Conservation (phyloP, 2,888 invertebrate species). For the Eucriotettix oculatus region DNA sequence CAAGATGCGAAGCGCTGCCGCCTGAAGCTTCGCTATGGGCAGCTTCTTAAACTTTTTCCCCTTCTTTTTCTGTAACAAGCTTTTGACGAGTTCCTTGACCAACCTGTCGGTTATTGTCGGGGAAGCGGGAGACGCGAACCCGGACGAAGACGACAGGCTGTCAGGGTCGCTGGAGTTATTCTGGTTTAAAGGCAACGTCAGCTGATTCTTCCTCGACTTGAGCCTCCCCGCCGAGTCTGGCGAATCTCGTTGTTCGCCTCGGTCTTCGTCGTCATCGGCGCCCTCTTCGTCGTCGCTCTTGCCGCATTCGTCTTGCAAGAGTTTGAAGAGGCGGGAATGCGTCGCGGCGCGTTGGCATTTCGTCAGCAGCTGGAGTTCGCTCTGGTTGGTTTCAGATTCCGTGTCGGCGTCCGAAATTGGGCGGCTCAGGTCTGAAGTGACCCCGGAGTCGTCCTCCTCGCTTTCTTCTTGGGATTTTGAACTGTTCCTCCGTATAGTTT, state of each 20-base stretch:
- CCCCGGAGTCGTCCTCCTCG: slow-evolving; percentile 52
- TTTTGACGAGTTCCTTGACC: slow-evolving; percentile 39
- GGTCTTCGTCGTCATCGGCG: slow-evolving; percentile 20
- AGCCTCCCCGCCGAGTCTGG: slow-evolving; percentile 7
- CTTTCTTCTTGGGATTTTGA: slow-evolving; percentile 16
- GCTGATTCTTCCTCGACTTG: slow-evolving; percentile 28
- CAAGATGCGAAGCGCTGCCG: slow-evolving; percentile 36
- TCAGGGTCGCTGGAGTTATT: slow-evolving; percentile 31
- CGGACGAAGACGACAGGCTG: slow-evolving; percentile 32
- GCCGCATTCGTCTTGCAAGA: slow-evolving; percentile 43
- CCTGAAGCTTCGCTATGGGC: slow-evolving; percentile 39
- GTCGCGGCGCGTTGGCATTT: slow-evolving; percentile 53
- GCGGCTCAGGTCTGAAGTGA: slow-evolving; percentile 49
- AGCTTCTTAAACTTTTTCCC: slow-evolving; percentile 34
- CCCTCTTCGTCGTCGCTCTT: slow-evolving; percentile 17
- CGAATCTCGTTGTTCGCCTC: slow-evolving; percentile 13
- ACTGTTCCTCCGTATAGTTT: slow-evolving; percentile 18
- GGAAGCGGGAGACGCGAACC: slow-evolving; percentile 31
- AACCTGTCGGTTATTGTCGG: slow-evolving; percentile 33
- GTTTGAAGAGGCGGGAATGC: slow-evolving; percentile 49
- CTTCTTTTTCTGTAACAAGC: slow-evolving; percentile 35
- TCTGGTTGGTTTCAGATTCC: slow-evolving; percentile 38
- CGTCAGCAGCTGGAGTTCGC: slow-evolving; percentile 36
- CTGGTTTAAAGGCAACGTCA: slow-evolving; percentile 32
- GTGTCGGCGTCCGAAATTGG: slow-evolving; percentile 48